phyloP scores from a whole-genome alignment of 2,888 invertebrate species.

The Pardosa pseudoannulata region DNA sequence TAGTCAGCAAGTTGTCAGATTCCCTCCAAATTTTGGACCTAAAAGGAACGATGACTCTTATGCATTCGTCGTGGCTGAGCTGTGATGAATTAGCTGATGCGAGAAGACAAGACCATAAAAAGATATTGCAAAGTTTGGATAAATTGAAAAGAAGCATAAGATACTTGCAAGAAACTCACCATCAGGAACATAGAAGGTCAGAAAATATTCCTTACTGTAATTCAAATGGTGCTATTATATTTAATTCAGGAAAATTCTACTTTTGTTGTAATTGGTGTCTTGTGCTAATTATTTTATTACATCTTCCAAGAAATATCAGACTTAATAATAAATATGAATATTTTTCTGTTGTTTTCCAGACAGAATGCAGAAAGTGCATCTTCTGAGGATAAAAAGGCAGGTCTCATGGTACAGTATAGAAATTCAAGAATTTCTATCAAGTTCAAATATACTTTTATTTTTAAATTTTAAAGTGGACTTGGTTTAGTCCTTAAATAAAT shows the following conservation, averaged over 20 bases:
- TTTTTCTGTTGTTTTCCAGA: constrained; percentile 26
- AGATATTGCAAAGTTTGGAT: constrained; percentile 53
- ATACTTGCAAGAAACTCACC: constrained; percentile 49
- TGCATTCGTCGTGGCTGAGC: constrained; percentile 63
- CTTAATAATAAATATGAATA: too few relatives aligned
- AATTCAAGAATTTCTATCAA: not conserved
- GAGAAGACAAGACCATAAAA: constrained; percentile 59
- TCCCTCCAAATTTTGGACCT: constrained; percentile 45
- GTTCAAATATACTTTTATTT: not conserved
- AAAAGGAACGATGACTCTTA: constrained; percentile 48
- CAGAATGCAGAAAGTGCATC: constrained; percentile 46
- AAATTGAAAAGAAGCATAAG: constrained; percentile 54
- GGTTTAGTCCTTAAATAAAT: not conserved
- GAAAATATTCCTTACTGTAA: not conserved
- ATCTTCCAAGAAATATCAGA: too few relatives aligned
- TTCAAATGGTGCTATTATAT: too few relatives aligned
- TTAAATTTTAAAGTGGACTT: not conserved
- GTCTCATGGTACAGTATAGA: constrained; percentile 20
- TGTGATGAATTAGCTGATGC: constrained; percentile 63
- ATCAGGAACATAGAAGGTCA: constrained; percentile 48
- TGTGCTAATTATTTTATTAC: too few relatives aligned
- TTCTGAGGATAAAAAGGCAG: constrained; percentile 48
- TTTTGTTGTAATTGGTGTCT: not conserved
- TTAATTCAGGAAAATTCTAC: too few relatives aligned
- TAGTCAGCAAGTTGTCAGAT: constrained; percentile 53